These are phyloP conservation scores for Chrysochloris asiatica DNA, from an alignment of 2,113 vertebrate species.

Conservation along the genomic window DNA sequence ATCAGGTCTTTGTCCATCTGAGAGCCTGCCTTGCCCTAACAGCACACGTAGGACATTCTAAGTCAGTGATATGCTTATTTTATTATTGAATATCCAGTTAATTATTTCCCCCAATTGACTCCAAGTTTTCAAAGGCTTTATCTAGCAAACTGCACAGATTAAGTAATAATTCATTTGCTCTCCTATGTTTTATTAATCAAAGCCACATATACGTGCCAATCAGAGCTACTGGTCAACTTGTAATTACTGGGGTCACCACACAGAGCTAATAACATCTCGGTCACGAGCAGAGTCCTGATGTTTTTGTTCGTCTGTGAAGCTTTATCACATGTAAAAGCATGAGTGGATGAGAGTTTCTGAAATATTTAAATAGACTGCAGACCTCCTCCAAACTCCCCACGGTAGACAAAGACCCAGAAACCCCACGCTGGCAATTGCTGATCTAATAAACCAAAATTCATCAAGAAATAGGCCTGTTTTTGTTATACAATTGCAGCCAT, in stretches of 20 bases:
- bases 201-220: slow-evolving; percentile 64
- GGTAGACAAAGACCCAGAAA: slow-evolving; percentile 21
- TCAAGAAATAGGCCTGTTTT: slow-evolving; percentile 58
- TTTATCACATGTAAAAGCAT: slow-evolving; percentile 30
- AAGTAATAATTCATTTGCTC: slow-evolving; percentile 77
- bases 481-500: slow-evolving; percentile 48
- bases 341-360: slow-evolving; percentile 52
- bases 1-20: background rate
- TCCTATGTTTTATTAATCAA: slow-evolving; percentile 77
- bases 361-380: slow-evolving; percentile 37
- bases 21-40: background rate
- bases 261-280: slow-evolving; percentile 45
- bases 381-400: background rate
- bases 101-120: slow-evolving; percentile 53
- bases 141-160: slow-evolving; percentile 64
- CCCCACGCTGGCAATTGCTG: background rate
- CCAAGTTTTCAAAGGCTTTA: slow-evolving; percentile 70
- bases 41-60: background rate
- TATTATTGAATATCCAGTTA: background rate
- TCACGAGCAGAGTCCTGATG: slow-evolving; percentile 52
- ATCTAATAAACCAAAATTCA: slow-evolving; percentile 58
- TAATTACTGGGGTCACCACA: slow-evolving; percentile 40
- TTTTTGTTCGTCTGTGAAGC: slow-evolving; percentile 48
- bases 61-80: background rate
- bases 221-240: slow-evolving; percentile 64